phyloP scores from a whole-genome alignment of 2,888 invertebrate genomes.

The Clunio marinus region DNA sequence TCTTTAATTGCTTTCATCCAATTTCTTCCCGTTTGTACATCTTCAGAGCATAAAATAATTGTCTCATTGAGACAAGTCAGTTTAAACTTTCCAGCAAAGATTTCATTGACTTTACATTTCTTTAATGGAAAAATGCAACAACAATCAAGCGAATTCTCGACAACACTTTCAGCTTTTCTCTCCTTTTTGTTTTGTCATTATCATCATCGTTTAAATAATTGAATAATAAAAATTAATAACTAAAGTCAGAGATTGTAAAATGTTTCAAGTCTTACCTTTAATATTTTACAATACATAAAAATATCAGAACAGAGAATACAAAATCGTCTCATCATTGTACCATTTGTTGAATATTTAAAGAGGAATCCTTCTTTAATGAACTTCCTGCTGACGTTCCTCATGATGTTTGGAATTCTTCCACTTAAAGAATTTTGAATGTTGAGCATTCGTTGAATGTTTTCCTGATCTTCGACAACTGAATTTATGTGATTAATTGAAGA shows the following conservation, averaged over 20 bases:
- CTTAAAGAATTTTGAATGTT: constrained; percentile 62
- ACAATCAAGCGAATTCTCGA: constrained; percentile 60
- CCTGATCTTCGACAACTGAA: constrained; percentile 67
- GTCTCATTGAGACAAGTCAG: constrained; percentile 58
- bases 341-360: constrained; percentile 56
- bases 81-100: constrained; percentile 58
- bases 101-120: constrained; percentile 62
- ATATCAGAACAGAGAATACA: constrained; percentile 70
- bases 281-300: constrained; percentile 67
- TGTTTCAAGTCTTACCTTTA: constrained; percentile 50
- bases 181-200: too few relatives aligned
- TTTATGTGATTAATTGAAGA: constrained; percentile 68
- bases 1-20: constrained; percentile 58
- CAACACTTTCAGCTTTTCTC: constrained; percentile 52
- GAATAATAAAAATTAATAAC: neutral
- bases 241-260: neutral
- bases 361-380: constrained; percentile 64
- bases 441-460: constrained; percentile 64
- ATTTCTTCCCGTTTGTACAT: constrained; percentile 53
- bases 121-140: constrained; percentile 65
- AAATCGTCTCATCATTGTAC: constrained; percentile 57
- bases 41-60: constrained; percentile 56
- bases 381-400: constrained; percentile 61
- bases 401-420: constrained; percentile 60
- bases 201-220: neutral